phyloP scores from a whole-genome alignment of 2,888 invertebrate genomes.

The Acanthopleura granulata region DNA sequence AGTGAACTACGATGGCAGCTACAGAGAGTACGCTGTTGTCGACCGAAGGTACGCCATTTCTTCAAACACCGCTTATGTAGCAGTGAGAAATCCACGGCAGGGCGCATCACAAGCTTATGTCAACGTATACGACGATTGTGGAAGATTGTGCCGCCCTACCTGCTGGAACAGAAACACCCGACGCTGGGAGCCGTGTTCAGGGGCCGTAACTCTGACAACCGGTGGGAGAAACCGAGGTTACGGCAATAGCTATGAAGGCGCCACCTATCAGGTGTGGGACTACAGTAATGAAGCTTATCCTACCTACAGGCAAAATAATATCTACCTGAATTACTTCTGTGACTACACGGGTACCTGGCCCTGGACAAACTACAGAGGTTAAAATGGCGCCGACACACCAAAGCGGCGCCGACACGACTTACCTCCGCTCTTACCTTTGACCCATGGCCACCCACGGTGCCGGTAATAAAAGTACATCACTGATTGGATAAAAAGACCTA shows the following conservation, averaged over 20 bases:
- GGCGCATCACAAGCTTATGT: conserved; percentile 40
- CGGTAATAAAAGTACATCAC: no score
- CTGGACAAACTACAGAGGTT: background rate
- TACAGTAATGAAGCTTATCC: conserved; percentile 42
- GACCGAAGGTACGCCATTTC: conserved; percentile 52
- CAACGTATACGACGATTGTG: conserved; percentile 54
- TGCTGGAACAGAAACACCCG: conserved; percentile 44
- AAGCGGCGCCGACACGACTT: no score
- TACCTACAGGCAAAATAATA: conserved; percentile 39
- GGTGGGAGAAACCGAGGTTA: conserved; percentile 40
- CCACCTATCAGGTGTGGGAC: conserved; percentile 34
- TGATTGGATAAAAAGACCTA: no score
- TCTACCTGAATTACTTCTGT: conserved; percentile 56
- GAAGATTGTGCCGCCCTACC: conserved; percentile 53
- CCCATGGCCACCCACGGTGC: no score
- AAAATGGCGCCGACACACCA: background rate
- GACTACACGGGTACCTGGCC: conserved; percentile 41
- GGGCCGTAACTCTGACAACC: conserved; percentile 43
- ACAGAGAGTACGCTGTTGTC: conserved; percentile 55
- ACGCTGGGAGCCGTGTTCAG: conserved; percentile 46
- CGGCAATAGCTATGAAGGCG: conserved; percentile 45
- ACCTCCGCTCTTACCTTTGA: no score
- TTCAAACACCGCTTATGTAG: conserved; percentile 52
- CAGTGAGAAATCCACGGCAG: conserved; percentile 47
- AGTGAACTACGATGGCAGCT: conserved; percentile 54